Evolutionary conservation across 2,797 vertebrate species (phyloP), one percentile per base, ranked within the genome.

Genomic region (Chanos chanos): DNA sequence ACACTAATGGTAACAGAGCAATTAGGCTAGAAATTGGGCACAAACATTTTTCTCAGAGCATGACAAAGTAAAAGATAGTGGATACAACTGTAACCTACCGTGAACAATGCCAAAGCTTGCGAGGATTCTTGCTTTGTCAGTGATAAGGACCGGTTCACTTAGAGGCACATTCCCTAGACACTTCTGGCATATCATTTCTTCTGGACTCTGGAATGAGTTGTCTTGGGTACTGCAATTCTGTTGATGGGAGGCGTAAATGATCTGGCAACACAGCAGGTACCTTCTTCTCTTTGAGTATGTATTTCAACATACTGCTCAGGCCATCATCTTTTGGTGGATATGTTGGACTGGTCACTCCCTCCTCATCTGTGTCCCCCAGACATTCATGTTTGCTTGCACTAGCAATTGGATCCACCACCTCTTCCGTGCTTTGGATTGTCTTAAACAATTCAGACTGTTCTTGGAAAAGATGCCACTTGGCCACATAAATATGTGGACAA

Each of bases 391-490:
- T 34, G 5, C 33, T 5, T n/a, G n/a, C n/a, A n/a, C n/a, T n/a
- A n/a, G n/a, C n/a, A n/a, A n/a, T n/a, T n/a, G n/a, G n/a, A n/a
- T n/a, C n/a, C n/a, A n/a, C 39, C 24, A 12, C 16, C 25, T 45
- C 39, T 2, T 57, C 54, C 25, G 39, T 15, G 39, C 54, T 18
- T 4, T 39, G 2, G 7, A 43, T 5, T 30, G 16, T 61, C 7
- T 25, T 37, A n/a, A 51, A 61, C 2, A 45, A 21, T 4, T 61
- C 48, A 18, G 2, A 13, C 4, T 51, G 21, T 8, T 16, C n/a
- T 15, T 65, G 43, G 22, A 65, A 57, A 6, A 65, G 27, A 30
- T 65, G 53, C 53, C 62, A 65, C 19, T 65, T 57, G 16, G 62
- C 43, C 18, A 55, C 44, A 24, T 64, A 56, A 3, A 47, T 49